These are phyloP conservation scores for Planococcus citri DNA, from an alignment of 1,140 invertebrate species.

Conservation along the genomic window DNA sequence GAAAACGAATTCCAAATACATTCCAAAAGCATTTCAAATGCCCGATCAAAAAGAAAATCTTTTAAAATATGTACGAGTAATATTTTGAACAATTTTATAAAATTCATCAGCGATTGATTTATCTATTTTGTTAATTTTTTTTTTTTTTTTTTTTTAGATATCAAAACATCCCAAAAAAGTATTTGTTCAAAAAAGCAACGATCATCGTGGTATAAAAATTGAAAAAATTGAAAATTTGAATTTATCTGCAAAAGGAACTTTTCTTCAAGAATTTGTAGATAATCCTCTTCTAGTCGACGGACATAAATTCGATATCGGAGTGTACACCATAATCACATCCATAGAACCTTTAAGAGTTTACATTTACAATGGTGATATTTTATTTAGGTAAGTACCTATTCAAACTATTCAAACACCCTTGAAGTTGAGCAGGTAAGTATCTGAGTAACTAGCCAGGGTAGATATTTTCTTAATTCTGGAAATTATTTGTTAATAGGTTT, in stretches of 20 bases:
- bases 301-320: conserved; percentile 92
- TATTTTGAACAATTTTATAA: neutral
- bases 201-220: conserved; percentile 78
- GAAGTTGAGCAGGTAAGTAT: too few relatives aligned
- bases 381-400: conserved; percentile 68
- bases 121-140: neutral
- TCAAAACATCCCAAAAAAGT: conserved; percentile 49
- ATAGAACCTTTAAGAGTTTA: conserved; percentile 81
- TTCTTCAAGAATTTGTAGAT: conserved; percentile 80
- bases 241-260: conserved; percentile 57
- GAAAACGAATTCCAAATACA: conserved; percentile 55
- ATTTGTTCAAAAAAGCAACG: conserved; percentile 88
- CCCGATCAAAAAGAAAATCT: conserved; percentile 63
- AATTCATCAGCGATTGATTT: neutral
- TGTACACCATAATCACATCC: conserved; percentile 86
- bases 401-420: too few relatives aligned
- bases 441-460: too few relatives aligned
- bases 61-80: conserved; percentile 48
- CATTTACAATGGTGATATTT: conserved; percentile 73
- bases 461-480: too few relatives aligned
- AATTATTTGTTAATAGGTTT: conserved; percentile 55
- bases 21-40: conserved; percentile 78
- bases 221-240: conserved; percentile 55
- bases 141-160: conserved; percentile 34
- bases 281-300: conserved; percentile 72